These are phyloP conservation scores for Drosophila nigritarsus DNA, from an alignment of 2,888 invertebrate genomes.

Conservation along the genomic window DNA sequence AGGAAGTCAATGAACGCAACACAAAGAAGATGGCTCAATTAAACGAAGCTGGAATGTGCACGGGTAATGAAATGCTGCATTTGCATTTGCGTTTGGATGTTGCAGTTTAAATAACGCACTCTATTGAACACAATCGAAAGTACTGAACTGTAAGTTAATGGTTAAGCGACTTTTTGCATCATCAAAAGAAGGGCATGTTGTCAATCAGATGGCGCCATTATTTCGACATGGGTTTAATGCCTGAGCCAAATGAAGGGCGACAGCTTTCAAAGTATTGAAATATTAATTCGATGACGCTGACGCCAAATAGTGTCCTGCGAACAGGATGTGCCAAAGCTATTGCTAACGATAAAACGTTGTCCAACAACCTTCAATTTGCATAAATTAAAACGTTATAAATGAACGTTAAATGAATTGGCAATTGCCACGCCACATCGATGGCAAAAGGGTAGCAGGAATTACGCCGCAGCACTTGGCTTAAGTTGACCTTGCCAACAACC, in stretches of 20 bases:
- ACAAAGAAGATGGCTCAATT: constrained; percentile 17
- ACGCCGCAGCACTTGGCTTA: constrained; percentile 11
- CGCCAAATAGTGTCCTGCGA: constrained; percentile 20
- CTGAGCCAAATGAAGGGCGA: not conserved
- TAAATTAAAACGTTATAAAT: constrained; percentile 63
- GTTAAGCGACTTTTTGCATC: not conserved
- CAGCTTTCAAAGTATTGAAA: constrained; percentile 6
- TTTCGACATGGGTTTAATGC: not conserved
- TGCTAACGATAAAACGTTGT: constrained; percentile 19
- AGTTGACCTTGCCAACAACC: not conserved
- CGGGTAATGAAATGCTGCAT: constrained; percentile 1
- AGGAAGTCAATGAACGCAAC: constrained; percentile 32
- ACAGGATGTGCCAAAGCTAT: constrained; percentile 47
- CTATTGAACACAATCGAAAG: constrained; percentile 31
- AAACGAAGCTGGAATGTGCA: constrained; percentile 19
- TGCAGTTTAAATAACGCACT: constrained; percentile 28
- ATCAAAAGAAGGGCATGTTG: not conserved
- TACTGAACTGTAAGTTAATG: constrained; percentile 18
- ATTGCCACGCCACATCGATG: constrained; percentile 29
- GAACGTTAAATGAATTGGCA: constrained; percentile 57
- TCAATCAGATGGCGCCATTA: not conserved
- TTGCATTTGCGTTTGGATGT: constrained; percentile 30
- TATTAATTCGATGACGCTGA: constrained; percentile 6
- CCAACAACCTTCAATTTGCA: constrained; percentile 58
- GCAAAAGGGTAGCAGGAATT: not conserved